A percentile compares a stretch with the other conserved stretches of the same genome.
These are phyloP conservation scores for Camarhynchus parvulus DNA, from an alignment of 2,113 vertebrate species.

Conservation along the genomic window DNA sequence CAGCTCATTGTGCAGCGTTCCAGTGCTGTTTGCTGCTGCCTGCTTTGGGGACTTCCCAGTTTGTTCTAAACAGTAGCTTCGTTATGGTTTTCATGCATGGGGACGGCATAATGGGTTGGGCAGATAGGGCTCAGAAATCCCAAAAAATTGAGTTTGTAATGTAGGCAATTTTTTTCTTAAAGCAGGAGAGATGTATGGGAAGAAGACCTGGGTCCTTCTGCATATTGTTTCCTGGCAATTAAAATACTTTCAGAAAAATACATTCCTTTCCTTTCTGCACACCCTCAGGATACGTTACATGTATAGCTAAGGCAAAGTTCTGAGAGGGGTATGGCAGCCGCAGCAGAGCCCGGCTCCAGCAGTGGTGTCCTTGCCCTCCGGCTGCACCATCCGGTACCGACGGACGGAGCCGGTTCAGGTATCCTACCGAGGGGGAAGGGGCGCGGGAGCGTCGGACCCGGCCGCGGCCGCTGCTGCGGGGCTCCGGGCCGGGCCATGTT, in stretches of 20 bases:
- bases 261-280: rapidly evolving
- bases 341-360: neutral
- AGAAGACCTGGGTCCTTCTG: no score
- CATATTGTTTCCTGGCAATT: neutral
- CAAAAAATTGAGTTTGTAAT: neutral
- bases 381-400: rapidly evolving
- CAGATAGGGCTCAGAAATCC: neutral
- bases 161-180: neutral
- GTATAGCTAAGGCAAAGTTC: neutral
- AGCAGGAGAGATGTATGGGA: neutral
- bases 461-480: neutral
- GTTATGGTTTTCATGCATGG: neutral
- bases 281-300: neutral
- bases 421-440: rapidly evolving
- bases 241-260: neutral
- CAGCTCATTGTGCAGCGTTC: rapidly evolving
- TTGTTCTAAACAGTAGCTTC: neutral
- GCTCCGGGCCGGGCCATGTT: neutral
- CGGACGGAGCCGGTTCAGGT: rapidly evolving
- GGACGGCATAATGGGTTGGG: neutral
- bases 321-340: neutral
- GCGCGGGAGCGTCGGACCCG: neutral
- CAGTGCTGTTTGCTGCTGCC: neutral
- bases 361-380: neutral
- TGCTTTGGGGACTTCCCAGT: neutral